Evolutionary conservation across 2,113 vertebrate species (phyloP).

Genomic region (Euleptes europaea): DNA sequence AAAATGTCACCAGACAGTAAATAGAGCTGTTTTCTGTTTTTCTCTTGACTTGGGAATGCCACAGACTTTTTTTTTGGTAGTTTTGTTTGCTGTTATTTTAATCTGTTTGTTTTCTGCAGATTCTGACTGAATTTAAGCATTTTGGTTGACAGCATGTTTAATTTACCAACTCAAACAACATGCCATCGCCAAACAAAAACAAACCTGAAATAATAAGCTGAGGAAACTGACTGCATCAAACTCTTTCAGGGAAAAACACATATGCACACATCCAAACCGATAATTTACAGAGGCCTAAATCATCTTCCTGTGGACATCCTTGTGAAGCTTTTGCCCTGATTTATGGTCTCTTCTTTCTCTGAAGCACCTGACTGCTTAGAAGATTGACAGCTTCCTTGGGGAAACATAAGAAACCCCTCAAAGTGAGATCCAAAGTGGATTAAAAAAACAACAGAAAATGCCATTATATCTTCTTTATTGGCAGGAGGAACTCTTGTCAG

Average conservation of each 20-base stretch:
- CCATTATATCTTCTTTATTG: too few species aligned
- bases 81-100: conserved; percentile 29
- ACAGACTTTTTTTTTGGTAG: not conserved
- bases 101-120: conserved; percentile 26
- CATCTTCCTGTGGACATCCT: not conserved
- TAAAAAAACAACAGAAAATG: too few species aligned
- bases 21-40: not conserved
- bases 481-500: too few species aligned
- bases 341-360: not conserved
- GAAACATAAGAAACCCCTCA: not conserved
- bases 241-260: not conserved
- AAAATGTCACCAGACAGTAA: not conserved
- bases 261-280: not conserved
- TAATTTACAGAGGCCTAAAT: not conserved
- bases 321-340: not conserved
- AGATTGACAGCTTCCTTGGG: not conserved
- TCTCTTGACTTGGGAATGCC: conserved; percentile 6
- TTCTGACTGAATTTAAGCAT: conserved; percentile 17
- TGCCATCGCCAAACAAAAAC: not conserved
- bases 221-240: not conserved
- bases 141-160: conserved; percentile 28
- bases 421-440: too few species aligned
- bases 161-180: conserved; percentile 23
- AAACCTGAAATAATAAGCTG: conserved; percentile 1
- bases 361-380: not conserved